These are phyloP conservation scores for Lasioglossum albipes DNA, from an alignment of 1,140 invertebrate genomes.

Conservation along the genomic window DNA sequence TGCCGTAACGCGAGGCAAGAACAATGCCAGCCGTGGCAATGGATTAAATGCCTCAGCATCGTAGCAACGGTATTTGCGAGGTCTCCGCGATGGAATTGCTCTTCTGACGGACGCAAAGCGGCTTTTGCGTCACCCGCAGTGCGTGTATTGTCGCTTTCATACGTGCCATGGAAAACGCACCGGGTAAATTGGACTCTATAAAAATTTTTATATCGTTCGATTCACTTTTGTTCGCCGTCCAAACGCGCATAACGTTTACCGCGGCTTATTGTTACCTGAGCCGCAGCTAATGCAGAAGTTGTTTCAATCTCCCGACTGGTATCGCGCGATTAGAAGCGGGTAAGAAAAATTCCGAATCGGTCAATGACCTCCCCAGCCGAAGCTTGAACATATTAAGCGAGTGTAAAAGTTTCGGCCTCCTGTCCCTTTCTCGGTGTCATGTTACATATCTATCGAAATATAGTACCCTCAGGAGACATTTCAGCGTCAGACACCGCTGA, in stretches of 20 bases:
- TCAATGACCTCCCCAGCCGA: no score
- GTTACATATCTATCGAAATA: no score
- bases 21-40: constrained; percentile 45
- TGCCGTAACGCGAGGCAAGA: constrained; percentile 34
- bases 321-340: no score
- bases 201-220: not conserved
- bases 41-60: constrained; percentile 59
- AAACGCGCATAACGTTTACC: not conserved
- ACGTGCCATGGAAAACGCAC: not conserved
- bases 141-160: constrained; percentile 35
- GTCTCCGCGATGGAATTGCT: constrained; percentile 43
- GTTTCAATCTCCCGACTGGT: no score
- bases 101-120: constrained; percentile 53
- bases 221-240: not conserved
- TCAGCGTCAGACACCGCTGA: no score
- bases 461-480: no score
- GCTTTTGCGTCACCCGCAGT: constrained; percentile 50
- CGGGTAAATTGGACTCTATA: not conserved
- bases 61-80: constrained; percentile 38
- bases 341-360: no score
- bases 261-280: no score
- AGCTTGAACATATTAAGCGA: no score
- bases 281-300: no score
- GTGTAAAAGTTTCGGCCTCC: no score
- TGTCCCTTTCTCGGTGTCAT: no score